Evolutionary conservation across 2,113 vertebrate genomes (phyloP), one percentile per base, ranked within the genome.

Genomic region (Takifugu bimaculatus): DNA sequence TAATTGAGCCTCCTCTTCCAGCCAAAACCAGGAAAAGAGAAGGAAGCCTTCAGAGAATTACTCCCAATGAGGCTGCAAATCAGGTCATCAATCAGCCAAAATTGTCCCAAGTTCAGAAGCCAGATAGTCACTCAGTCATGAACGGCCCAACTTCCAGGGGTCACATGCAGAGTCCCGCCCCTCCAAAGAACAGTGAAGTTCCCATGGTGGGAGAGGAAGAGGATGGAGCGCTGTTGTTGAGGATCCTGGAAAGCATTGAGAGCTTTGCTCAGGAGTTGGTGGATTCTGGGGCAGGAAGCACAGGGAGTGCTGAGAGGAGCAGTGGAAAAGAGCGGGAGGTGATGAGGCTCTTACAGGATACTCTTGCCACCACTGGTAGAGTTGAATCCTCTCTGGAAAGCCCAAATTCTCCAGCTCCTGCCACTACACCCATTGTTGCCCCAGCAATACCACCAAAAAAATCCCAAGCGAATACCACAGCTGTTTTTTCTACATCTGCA

Each of bases 201-300:
- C 20, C 20, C 10, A 54, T 43, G 20, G 50, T 49, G 13, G 83
- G 91, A 49, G 94, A 94, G 42, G 95, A 95, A 60, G 96, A 99
- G 0, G 97, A 99, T 57, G 92, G 94, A 70, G 94, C 90, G 1
- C 91, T 99, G 55, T 79, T 99, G 70, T 67, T 97, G 50, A 90
- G 96, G 69, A 99, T 99, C 78, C 83, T 99, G 68, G 97, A 92
- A 78, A 99, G 97, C 76, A 99, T 99, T 54, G 97, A 99, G 88
- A 96, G 94, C 84, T 99, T 99, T 81, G 97, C 97, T 65, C 97
- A 99, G 83, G 97, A 99, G 63, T 88, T 99, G 65, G 96, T 99
- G 65, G 97, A 99, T 74, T 95, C 93, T 50, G 94, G 94, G 58
- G 90, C 92, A 3, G 93, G 92, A 65, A 92, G 93, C 78, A 92